phyloP scores from a whole-genome alignment of 2,797 vertebrate species.

The Cuculus canorus region DNA sequence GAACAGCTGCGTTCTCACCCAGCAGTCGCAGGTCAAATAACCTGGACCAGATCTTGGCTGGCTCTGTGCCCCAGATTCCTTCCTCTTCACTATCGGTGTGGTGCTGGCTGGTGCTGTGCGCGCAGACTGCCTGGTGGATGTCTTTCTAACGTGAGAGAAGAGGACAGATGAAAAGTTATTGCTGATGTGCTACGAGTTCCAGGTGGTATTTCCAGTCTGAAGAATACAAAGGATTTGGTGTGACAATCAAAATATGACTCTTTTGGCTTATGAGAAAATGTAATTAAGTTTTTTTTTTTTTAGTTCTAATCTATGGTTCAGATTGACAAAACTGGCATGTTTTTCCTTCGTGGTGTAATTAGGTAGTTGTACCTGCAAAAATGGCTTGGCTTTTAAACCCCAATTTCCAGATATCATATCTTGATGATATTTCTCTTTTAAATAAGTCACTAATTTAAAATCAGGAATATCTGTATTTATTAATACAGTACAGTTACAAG shows the following conservation, averaged over 20 bases:
- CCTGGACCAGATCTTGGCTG: background rate
- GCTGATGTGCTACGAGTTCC: background rate
- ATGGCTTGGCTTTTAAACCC: background rate
- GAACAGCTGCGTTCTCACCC: background rate
- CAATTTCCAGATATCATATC: background rate
- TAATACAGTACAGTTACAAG: background rate
- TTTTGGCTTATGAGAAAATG: background rate
- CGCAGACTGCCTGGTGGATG: background rate
- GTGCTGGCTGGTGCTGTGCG: background rate
- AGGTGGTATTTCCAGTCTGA: background rate
- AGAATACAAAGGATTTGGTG: background rate
- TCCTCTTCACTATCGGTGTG: fast-evolving
- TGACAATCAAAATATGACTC: background rate
- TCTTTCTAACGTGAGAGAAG: background rate
- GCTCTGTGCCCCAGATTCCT: background rate
- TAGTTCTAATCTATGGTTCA: background rate
- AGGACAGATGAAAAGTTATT: background rate
- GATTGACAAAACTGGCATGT: background rate
- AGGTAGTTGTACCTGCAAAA: background rate
- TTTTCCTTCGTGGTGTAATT: background rate
- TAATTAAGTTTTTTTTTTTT: background rate
- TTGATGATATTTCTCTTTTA: background rate
- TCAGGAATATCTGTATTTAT: background rate
- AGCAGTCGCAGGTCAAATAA: background rate
- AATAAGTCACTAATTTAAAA: background rate